phyloP scores from a whole-genome alignment of 2,113 vertebrate genomes.

The Vireo altiloquus region DNA sequence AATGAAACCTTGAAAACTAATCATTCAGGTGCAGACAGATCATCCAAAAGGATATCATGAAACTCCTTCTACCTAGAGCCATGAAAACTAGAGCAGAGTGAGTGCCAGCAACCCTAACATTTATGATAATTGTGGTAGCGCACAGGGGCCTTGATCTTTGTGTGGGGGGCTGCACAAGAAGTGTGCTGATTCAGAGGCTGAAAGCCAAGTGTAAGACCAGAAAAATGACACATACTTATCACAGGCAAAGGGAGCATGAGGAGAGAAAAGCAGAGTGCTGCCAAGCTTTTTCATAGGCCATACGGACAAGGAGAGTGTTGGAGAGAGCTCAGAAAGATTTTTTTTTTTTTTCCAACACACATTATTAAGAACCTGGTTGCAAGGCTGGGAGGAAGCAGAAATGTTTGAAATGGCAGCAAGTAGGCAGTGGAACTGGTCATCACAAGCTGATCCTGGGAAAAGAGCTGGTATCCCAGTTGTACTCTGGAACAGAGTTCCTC shows the following conservation, averaged over 20 bases:
- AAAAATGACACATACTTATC: neutral
- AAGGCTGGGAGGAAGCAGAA: neutral
- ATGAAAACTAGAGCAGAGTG: neutral
- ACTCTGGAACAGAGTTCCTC: neutral
- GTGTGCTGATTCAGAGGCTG: neutral
- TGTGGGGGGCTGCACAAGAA: neutral
- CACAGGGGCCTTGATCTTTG: neutral
- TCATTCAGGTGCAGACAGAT: neutral
- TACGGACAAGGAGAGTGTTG: neutral
- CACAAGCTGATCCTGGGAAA: neutral
- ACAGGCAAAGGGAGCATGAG: neutral
- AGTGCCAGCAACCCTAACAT: neutral
- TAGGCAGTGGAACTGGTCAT: neutral
- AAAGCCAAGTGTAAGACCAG: neutral
- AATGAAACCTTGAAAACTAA: neutral
- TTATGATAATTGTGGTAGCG: neutral
- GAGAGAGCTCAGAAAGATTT: neutral
- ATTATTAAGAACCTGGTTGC: neutral
- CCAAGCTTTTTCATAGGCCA: neutral
- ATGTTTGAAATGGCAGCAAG: neutral
- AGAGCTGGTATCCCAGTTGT: neutral
- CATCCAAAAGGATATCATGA: neutral
- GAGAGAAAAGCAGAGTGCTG: neutral
- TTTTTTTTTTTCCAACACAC: neutral
- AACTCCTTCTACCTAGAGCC: neutral